phyloP scores from a whole-genome alignment of 2,797 vertebrate species.

The Triplophysa yarkandensis region DNA sequence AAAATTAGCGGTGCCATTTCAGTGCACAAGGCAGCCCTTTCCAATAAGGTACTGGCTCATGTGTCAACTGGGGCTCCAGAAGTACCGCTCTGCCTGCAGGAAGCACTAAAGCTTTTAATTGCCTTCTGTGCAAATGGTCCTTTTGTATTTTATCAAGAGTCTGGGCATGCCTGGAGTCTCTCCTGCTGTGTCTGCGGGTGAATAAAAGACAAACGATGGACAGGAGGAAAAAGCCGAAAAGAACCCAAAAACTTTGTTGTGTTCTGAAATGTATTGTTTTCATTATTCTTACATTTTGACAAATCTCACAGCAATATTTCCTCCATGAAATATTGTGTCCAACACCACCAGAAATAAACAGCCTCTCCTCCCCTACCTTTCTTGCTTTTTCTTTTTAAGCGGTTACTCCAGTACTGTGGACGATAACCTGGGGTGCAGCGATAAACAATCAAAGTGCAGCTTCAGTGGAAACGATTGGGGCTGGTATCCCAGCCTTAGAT shows the following conservation, averaged over 20 bases:
- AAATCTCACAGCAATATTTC: neutral
- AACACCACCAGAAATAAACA: constrained; percentile 42
- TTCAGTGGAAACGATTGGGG: constrained; percentile 79
- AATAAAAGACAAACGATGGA: constrained; percentile 43
- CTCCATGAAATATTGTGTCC: constrained; percentile 10
- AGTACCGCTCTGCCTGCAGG: constrained; percentile 94
- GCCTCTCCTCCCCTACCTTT: constrained; percentile 61
- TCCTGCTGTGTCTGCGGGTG: constrained; percentile 54
- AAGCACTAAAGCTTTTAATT: constrained; percentile 99
- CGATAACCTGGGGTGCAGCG: constrained; percentile 74
- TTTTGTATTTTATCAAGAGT: constrained; percentile 82
- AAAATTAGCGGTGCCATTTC: constrained; percentile 94
- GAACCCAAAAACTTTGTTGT: neutral
- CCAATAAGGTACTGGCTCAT: constrained; percentile 95
- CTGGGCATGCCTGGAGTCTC: constrained; percentile 63
- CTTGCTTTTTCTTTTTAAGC: constrained; percentile 31
- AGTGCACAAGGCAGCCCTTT: constrained; percentile 84
- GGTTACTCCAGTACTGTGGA: constrained; percentile 69
- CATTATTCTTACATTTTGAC: constrained; percentile 4
- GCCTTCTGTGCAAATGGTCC: constrained; percentile 98
- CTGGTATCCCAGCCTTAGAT: constrained; percentile 73
- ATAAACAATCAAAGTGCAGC: constrained; percentile 82
- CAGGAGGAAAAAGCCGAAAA: constrained; percentile 32
- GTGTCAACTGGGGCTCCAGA: constrained; percentile 93
- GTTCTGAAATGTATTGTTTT: neutral